phyloP scores from a whole-genome alignment of 2,797 vertebrate genomes.

The Crypturellus tataupa region DNA sequence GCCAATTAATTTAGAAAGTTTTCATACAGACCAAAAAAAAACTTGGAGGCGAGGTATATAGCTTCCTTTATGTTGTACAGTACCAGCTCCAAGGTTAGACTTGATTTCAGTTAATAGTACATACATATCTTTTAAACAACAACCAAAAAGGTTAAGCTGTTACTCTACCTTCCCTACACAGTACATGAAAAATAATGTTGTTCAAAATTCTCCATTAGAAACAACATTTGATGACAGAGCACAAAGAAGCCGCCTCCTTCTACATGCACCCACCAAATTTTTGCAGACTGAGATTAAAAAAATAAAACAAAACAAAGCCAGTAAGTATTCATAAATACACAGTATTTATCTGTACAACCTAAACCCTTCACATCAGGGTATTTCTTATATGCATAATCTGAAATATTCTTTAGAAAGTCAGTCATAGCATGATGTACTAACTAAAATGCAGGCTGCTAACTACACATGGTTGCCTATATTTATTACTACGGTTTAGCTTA shows the following conservation, averaged over 20 bases:
- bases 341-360: background rate
- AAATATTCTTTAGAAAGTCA: background rate
- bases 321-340: background rate
- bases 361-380: background rate
- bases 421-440: background rate
- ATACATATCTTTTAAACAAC: too few species aligned
- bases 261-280: background rate
- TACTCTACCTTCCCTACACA: background rate
- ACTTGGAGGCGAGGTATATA: background rate
- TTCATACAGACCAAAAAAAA: background rate
- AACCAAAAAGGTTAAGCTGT: background rate
- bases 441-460: conserved; percentile 21
- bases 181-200: background rate
- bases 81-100: background rate
- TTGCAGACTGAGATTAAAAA: background rate
- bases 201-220: background rate
- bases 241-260: background rate
- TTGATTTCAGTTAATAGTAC: background rate
- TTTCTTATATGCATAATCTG: background rate
- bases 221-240: background rate
- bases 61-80: background rate
- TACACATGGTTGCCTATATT: conserved; percentile 27
- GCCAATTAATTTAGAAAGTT: background rate
- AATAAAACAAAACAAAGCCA: background rate
- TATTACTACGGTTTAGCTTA: conserved; percentile 56